These are phyloP conservation scores for Thymallus thymallus DNA, from an alignment of 2,113 vertebrate species.

Conservation along the genomic window DNA sequence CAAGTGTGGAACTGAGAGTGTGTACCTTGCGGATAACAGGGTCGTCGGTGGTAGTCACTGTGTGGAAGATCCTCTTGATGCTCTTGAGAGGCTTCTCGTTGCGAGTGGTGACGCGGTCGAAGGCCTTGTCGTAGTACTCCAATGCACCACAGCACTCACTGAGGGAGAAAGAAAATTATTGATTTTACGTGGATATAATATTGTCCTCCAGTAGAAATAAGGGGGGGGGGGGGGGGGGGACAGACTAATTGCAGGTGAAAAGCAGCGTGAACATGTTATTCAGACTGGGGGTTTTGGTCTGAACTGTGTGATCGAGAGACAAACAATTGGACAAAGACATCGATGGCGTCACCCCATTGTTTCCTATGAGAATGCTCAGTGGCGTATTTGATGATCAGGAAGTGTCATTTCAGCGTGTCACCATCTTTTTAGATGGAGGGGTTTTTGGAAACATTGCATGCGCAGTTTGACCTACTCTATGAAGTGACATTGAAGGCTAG, in stretches of 20 bases:
- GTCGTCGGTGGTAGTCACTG: constrained; percentile 96
- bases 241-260: background rate
- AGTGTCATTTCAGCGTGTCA: too few species aligned
- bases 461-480: too few species aligned
- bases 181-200: background rate
- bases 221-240: too few species aligned
- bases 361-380: too few species aligned
- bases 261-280: background rate
- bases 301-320: background rate
- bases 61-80: constrained; percentile 99
- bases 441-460: background rate
- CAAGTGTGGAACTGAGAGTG: background rate
- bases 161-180: constrained; percentile 1
- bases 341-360: too few species aligned
- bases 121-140: constrained; percentile 94
- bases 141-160: constrained; percentile 94
- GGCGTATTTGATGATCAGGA: too few species aligned
- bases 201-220: too few species aligned
- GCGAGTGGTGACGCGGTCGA: constrained; percentile 93
- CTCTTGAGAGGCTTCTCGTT: constrained; percentile 91
- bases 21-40: constrained; percentile 93
- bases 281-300: too few species aligned
- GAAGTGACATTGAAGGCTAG: too few species aligned
- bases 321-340: too few species aligned
- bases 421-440: background rate